Percentiles rank a stretch among this genome's conserved stretches.
These are phyloP conservation scores for Villa cingulata DNA, from an alignment of 2,888 invertebrate species.

Conservation along the genomic window DNA sequence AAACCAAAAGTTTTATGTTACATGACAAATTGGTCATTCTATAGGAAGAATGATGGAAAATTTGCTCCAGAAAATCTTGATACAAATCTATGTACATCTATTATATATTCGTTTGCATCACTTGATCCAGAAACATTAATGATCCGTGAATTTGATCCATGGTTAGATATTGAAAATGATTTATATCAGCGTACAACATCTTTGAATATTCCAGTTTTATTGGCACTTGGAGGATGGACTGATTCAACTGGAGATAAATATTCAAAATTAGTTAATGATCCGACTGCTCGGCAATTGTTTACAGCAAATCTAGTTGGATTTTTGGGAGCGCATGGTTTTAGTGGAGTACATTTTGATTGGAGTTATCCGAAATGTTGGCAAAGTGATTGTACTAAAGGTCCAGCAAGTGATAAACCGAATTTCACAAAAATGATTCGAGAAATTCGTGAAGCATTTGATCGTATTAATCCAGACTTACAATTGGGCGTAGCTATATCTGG, in stretches of 20 bases:
- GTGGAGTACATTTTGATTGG: constrained; percentile 86
- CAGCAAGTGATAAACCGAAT: constrained; percentile 61
- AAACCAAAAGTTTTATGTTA: constrained; percentile 61
- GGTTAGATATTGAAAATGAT: constrained; percentile 77
- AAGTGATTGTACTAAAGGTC: constrained; percentile 72
- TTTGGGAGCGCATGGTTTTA: constrained; percentile 60
- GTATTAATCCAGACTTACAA: constrained; percentile 41
- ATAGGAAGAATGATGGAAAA: constrained; percentile 66
- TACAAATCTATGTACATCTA: constrained; percentile 67
- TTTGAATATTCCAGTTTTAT: constrained; percentile 48
- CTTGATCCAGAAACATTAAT: constrained; percentile 65
- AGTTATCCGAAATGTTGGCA: constrained; percentile 92
- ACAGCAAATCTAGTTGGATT: constrained; percentile 56
- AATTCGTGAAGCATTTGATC: constrained; percentile 27
- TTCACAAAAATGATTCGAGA: constrained; percentile 63
- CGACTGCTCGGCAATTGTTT: constrained; percentile 53
- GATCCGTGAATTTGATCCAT: constrained; percentile 71
- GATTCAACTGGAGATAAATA: constrained; percentile 83
- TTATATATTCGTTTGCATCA: constrained; percentile 82
- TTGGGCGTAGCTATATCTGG: constrained; percentile 77
- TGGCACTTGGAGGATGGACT: constrained; percentile 92
- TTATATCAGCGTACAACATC: constrained; percentile 66
- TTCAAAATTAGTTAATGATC: constrained; percentile 58
- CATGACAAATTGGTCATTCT: constrained; percentile 80
- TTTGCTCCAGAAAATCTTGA: constrained; percentile 79